Base-by-base conservation (phyloP, 2,888 invertebrate genomes). In the Mythimna lalbum region DNA sequence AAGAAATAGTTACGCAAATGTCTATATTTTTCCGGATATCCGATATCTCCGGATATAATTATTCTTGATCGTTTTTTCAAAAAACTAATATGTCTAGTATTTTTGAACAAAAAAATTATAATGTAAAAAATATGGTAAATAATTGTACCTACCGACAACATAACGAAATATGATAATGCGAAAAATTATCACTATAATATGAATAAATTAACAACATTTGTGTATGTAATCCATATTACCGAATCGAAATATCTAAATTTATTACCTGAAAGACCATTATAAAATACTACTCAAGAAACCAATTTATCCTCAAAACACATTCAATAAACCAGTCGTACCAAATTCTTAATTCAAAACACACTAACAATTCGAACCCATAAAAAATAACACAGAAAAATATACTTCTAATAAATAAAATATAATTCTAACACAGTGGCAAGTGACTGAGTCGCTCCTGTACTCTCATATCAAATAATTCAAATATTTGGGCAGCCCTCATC, bases 401-500 rank as follows among this genome's bases (percentile, higher is more conserved):
- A 59, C 36, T 23, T 67, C 9, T 76, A 73, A 81, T 81, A 84
- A 83, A 84, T 80, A 81, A 83, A 80, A 76, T 76, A 69, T 77
- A 76, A 80, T 73, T 78, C 70, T 68, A 71, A 78, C 73, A 81
- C 88, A 88, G 89, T 89, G 89, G 90, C 90, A 90, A 90, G 87
- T 87, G 86, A 85, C 84, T 84, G 78, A 80, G 82, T 82, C 84
- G 83, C 84, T 82, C 82, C 83, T 76, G 86, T 82, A 86, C 86
- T 88, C 85, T 85, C 81, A 87, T 93, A 93, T 93, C 92, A 90
- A 92, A 92, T 93, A 95, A 94, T 94, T 94, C 94, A 94, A 95
- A 95, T 95, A 95, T 95, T 95, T 94, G 92, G 91, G 91, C 92
- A 93, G 90, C 90, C 85, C 91, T 92, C 94, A 95, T 95, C 95